Evolutionary conservation across 2,113 vertebrate species (phyloP), one percentile per base, ranked within the genome.

Genomic region (Erpornis zantholeuca): DNA sequence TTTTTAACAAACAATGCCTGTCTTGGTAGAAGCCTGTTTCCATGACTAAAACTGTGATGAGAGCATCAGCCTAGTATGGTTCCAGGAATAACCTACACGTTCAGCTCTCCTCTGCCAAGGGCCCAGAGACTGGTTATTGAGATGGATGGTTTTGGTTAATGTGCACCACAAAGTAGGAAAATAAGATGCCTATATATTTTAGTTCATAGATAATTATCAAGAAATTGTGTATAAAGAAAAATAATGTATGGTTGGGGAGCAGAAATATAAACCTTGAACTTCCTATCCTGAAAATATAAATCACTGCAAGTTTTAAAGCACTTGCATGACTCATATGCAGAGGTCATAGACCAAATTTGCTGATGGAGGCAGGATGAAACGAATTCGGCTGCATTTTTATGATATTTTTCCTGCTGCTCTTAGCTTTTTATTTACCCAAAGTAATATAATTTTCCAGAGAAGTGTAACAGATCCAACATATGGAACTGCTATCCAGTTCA

Each of bases 281-380:
- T 94, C 94, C 86, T 95, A 92, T 97, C 90, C 96, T 97, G 83
- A 95, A 94, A 93, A 88, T 91, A 93, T 90, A 97, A 96, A 96
- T 97, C 97, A 95, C 64, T 87, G 82, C 73, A 91, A 96, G 82
- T 97, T 97, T 97, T 95, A 94, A 96, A 96, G 89, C 61, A 52
- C 77, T 97, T 93, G 75, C 53, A 86, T 97, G 97, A 97, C 90
- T 98, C 97, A 97, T 83, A 88, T 47, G 93, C 86, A 94, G 96
- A 96, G 97, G 96, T 96, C 97, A 95, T 76, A 56, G 53, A 94
- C 97, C 94, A 97, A 96, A 97, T 97, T 95, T 97, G 96, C 97
- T 97, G 98, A 97, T 91, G 69, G 79, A 96, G 80, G 95, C 97
- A 95, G 83, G 77, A 85, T 96, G 91, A 97, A 96, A 97, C 96